phyloP scores from a whole-genome alignment of 2,888 invertebrate species.

The Drosophila kuntzei region DNA sequence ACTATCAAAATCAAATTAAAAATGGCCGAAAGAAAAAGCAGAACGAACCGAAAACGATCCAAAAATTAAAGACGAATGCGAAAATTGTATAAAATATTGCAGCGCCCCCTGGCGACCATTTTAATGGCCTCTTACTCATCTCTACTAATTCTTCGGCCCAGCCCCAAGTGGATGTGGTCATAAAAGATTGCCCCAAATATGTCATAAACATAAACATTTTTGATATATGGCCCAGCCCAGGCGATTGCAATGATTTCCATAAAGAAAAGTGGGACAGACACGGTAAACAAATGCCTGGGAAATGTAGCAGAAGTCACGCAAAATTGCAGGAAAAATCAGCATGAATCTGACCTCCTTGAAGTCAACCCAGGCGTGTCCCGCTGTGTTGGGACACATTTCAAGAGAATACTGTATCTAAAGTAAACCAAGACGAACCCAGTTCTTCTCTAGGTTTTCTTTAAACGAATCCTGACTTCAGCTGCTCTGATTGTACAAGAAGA shows the following conservation, averaged over 20 bases:
- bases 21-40: constrained; percentile 27
- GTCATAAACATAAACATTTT: constrained; percentile 64
- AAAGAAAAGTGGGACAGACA: constrained; percentile 23
- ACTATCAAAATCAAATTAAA: constrained; percentile 63
- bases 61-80: constrained; percentile 19
- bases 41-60: neutral
- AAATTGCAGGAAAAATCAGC: constrained; percentile 57
- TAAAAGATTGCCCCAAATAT: constrained; percentile 61
- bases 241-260: constrained; percentile 25
- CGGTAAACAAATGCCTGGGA: constrained; percentile 9
- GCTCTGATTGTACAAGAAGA: constrained; percentile 17
- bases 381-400: constrained; percentile 34
- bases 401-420: constrained; percentile 4
- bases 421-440: constrained; percentile 21
- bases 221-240: constrained; percentile 39
- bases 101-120: constrained; percentile 53
- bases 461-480: constrained; percentile 22
- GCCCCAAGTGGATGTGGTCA: constrained; percentile 19
- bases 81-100: constrained; percentile 35
- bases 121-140: constrained; percentile 17
- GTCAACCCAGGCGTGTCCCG: constrained; percentile 29
- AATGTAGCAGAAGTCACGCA: constrained; percentile 47
- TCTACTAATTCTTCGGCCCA: constrained; percentile 1
- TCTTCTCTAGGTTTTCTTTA: constrained; percentile 9
- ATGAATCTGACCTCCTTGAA: constrained; percentile 45